Conservation (phyloP, 2,113 vertebrate species). For the Rostratula benghalensis region DNA sequence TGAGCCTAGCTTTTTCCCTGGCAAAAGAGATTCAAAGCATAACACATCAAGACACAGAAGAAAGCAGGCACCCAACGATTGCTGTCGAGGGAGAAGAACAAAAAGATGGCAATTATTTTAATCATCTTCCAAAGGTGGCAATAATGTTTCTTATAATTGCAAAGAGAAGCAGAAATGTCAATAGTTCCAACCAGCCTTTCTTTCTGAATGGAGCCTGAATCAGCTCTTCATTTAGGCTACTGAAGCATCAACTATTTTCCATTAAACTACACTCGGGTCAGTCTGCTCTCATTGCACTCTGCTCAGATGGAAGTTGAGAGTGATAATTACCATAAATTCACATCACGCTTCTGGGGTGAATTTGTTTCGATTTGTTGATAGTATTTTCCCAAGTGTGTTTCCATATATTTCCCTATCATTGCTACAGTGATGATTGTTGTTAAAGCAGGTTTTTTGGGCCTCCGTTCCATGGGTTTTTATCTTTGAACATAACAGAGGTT, state of each 20-base stretch:
- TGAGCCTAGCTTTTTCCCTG: slow-evolving; percentile 66
- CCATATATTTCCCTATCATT: background rate
- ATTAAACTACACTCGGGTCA: slow-evolving; percentile 33
- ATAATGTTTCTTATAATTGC: slow-evolving; percentile 67
- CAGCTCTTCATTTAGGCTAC: slow-evolving; percentile 59
- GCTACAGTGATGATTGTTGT: background rate
- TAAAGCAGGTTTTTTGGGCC: background rate
- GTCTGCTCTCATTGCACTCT: background rate
- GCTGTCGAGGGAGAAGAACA: slow-evolving; percentile 55
- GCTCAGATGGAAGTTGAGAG: slow-evolving; percentile 1
- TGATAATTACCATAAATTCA: background rate
- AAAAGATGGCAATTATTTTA: slow-evolving; percentile 75
- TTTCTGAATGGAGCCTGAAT: slow-evolving; percentile 61
- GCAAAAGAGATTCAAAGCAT: slow-evolving; percentile 55
- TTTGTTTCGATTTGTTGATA: background rate
- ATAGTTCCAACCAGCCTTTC: slow-evolving; percentile 56
- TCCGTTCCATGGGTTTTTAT: background rate
- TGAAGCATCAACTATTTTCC: slow-evolving; percentile 59
- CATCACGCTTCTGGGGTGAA: background rate
- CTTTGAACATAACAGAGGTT: background rate
- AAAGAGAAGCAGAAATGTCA: slow-evolving; percentile 68
- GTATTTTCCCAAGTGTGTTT: background rate
- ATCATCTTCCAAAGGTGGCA: slow-evolving; percentile 56
- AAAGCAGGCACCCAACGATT: slow-evolving; percentile 42
- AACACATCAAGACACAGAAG: slow-evolving; percentile 54